phyloP scores from a whole-genome alignment of 2,113 vertebrate species.

The Apistogramma diplotaenia region DNA sequence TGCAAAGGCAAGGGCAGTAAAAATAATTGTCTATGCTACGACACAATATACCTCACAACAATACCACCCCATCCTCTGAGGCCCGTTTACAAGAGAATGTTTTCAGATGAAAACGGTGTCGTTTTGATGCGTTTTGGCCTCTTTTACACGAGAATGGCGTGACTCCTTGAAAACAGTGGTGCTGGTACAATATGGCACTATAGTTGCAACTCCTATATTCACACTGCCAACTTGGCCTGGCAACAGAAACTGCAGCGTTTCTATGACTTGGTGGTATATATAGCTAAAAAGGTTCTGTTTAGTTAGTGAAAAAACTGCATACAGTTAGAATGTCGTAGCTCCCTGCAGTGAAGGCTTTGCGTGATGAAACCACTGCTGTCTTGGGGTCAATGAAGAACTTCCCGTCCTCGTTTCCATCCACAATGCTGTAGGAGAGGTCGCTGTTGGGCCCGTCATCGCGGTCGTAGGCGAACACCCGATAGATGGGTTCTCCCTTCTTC shows the following conservation, averaged over 20 bases:
- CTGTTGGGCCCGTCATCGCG: slow-evolving; percentile 91
- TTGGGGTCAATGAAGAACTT: slow-evolving; percentile 97
- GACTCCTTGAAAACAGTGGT: too few relatives aligned
- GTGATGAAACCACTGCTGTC: slow-evolving; percentile 92
- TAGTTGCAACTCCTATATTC: too few relatives aligned
- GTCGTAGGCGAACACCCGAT: slow-evolving; percentile 92
- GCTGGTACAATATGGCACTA: too few relatives aligned
- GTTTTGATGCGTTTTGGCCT: too few relatives aligned
- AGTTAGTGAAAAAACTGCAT: slow-evolving; percentile 15
- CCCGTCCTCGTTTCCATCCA: slow-evolving; percentile 93
- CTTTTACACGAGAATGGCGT: too few relatives aligned
- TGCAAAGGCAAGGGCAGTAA: neutral
- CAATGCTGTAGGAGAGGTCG: slow-evolving; percentile 92
- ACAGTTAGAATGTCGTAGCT: slow-evolving; percentile 97
- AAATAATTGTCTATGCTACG: neutral
- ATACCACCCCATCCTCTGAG: neutral
- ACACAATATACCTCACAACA: neutral
- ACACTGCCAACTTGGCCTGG: too few relatives aligned
- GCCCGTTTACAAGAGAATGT: too few relatives aligned
- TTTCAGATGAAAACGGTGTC: too few relatives aligned
- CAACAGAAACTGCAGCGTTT: too few relatives aligned
- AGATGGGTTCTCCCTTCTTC: slow-evolving; percentile 90
- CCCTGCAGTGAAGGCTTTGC: slow-evolving; percentile 91
- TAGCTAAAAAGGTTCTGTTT: neutral
- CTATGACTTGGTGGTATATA: neutral